Evolutionary conservation across 2,797 vertebrate species (phyloP).

Genomic region (Falco peregrinus): DNA sequence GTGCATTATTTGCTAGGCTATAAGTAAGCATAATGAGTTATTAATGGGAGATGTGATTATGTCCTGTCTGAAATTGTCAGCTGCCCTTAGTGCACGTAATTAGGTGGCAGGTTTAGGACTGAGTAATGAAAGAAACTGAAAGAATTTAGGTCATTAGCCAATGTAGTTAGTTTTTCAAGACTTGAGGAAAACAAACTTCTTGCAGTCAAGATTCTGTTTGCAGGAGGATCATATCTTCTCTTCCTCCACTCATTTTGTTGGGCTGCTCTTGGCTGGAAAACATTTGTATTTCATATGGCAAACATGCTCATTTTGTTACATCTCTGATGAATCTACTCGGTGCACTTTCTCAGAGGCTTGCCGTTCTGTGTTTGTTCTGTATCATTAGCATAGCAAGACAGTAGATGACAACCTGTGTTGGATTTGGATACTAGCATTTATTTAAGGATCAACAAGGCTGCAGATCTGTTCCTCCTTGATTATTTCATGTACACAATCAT

Average conservation of each 20-base stretch:
- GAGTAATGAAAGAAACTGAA: background rate
- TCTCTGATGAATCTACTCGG: background rate
- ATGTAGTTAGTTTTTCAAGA: background rate
- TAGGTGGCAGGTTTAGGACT: background rate
- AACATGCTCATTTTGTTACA: background rate
- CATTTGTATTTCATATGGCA: background rate
- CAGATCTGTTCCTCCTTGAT: background rate
- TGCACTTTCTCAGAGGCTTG: background rate
- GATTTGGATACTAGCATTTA: background rate
- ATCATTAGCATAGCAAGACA: background rate
- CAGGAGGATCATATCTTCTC: background rate
- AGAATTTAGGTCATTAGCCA: background rate
- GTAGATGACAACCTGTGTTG: background rate
- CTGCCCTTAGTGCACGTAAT: background rate
- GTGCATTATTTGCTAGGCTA: background rate
- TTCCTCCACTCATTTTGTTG: background rate
- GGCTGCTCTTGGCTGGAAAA: background rate
- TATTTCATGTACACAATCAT: background rate
- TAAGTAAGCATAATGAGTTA: background rate
- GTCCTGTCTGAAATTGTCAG: background rate
- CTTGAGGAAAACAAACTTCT: background rate
- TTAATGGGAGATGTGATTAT: background rate
- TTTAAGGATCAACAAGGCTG: background rate
- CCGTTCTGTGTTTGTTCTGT: background rate
- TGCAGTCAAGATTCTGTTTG: background rate